A percentile compares a stretch with the other conserved stretches of the same genome.
Conservation (phyloP, 2,888 invertebrate genomes). For the Cheilosia vulpina region DNA sequence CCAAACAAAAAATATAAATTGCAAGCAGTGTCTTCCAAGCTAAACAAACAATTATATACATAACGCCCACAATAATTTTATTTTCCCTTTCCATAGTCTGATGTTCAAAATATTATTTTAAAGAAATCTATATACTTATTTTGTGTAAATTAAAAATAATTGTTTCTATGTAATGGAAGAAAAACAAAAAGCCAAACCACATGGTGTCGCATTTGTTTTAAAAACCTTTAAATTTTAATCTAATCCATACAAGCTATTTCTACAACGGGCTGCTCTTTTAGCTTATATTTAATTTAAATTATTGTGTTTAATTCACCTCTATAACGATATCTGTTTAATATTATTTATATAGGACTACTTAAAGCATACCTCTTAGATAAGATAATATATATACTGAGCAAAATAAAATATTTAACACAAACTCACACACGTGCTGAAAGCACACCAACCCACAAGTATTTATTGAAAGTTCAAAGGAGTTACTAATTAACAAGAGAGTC, state of each 20-base stretch:
- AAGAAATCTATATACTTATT: constrained; percentile 52
- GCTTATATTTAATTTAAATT: constrained; percentile 49
- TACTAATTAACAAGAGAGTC: constrained; percentile 2
- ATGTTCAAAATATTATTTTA: constrained; percentile 37
- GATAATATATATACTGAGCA: constrained; percentile 24
- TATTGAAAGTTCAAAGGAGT: constrained; percentile 63
- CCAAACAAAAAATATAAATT: constrained; percentile 23
- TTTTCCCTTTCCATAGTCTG: constrained; percentile 44
- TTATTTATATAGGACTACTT: constrained; percentile 50
- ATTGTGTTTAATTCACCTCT: constrained; percentile 18
- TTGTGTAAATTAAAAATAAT: constrained; percentile 43
- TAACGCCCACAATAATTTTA: constrained; percentile 38
- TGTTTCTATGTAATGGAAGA: constrained; percentile 55
- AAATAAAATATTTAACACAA: constrained; percentile 15
- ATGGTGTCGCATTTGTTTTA: background rate
- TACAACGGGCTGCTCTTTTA: constrained; percentile 29
- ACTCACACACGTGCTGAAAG: constrained; percentile 56
- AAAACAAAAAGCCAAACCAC: background rate
- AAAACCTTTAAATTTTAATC: constrained; percentile 11
- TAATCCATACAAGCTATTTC: background rate
- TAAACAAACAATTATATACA: constrained; percentile 13
- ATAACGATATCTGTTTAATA: background rate
- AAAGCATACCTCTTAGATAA: constrained; percentile 60
- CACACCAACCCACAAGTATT: constrained; percentile 70
- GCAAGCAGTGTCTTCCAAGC: constrained; percentile 71